These are phyloP conservation scores for Euglossa dilemma DNA, from an alignment of 1,140 invertebrate genomes.

Conservation along the genomic window DNA sequence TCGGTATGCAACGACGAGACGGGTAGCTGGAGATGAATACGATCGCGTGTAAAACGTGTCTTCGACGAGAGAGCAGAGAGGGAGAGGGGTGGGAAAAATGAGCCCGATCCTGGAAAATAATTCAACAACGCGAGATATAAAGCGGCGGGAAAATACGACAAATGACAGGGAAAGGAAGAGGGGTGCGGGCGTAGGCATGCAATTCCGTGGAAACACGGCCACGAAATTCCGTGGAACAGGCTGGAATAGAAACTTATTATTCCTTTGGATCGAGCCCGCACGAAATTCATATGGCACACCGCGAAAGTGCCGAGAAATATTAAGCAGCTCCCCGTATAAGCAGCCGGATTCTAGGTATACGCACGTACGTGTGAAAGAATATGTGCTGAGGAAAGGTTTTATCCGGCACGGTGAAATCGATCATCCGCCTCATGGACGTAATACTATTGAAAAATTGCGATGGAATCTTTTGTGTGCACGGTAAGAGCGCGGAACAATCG, in stretches of 20 bases:
- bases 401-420: constrained; percentile 49
- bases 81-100: neutral
- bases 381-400: constrained; percentile 45
- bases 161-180: neutral
- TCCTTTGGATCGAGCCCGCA: constrained; percentile 52
- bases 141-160: constrained; percentile 1
- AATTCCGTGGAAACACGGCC: constrained; percentile 29
- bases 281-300: constrained; percentile 29
- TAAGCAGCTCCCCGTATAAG: constrained; percentile 45
- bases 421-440: constrained; percentile 38
- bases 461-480: constrained; percentile 29
- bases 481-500: neutral
- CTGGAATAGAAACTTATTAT: constrained; percentile 61
- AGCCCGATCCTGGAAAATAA: constrained; percentile 3
- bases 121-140: neutral
- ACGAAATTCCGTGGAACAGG: constrained; percentile 31
- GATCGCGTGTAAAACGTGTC: neutral
- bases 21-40: neutral
- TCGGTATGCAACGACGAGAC: neutral
- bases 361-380: constrained; percentile 44
- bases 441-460: constrained; percentile 54
- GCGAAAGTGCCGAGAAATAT: constrained; percentile 55
- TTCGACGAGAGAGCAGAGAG: neutral
- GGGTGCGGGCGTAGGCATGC: neutral
- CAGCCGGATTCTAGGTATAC: constrained; percentile 18